Percentiles rank a stretch among this genome's conserved stretches.
Conservation (phyloP, 2,888 invertebrate genomes). For the Chaetogeoica ovagalla region DNA sequence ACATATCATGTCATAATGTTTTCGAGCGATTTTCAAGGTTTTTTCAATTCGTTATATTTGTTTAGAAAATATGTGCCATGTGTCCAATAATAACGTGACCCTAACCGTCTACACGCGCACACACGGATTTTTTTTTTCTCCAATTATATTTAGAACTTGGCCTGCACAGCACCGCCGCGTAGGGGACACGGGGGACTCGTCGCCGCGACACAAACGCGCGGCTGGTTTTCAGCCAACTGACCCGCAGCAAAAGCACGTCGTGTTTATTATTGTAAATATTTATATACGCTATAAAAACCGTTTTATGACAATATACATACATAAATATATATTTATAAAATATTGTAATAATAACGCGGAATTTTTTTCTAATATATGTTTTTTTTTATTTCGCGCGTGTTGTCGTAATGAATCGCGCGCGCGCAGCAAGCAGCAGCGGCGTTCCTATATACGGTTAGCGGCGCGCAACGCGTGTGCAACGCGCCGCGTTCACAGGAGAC, state of each 20-base stretch:
- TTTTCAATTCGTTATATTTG: conserved; percentile 15
- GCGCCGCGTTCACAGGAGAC: no score
- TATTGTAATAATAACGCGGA: neutral
- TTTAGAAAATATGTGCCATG: conserved; percentile 26
- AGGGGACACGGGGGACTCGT: conserved; percentile 15
- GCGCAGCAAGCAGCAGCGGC: no score
- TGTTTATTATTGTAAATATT: conserved; percentile 46
- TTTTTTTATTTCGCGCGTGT: no score
- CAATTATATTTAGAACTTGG: conserved; percentile 52
- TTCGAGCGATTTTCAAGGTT: conserved; percentile 8
- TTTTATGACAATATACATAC: conserved; percentile 31
- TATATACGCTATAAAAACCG: conserved; percentile 16
- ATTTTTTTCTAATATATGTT: no score
- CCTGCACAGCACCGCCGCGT: neutral
- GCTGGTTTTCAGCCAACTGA: conserved; percentile 49
- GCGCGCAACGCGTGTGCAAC: no score
- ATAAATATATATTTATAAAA: neutral
- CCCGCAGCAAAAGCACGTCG: conserved; percentile 36
- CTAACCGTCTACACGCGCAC: conserved; percentile 23
- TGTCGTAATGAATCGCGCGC: no score
- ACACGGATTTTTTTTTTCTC: conserved; percentile 1
- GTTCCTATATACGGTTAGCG: no score
- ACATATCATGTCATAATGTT: no score
- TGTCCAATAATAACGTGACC: conserved; percentile 35
- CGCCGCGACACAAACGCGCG: neutral